Conservation (phyloP, 2,113 vertebrate species). For the Tetrax tetrax region DNA sequence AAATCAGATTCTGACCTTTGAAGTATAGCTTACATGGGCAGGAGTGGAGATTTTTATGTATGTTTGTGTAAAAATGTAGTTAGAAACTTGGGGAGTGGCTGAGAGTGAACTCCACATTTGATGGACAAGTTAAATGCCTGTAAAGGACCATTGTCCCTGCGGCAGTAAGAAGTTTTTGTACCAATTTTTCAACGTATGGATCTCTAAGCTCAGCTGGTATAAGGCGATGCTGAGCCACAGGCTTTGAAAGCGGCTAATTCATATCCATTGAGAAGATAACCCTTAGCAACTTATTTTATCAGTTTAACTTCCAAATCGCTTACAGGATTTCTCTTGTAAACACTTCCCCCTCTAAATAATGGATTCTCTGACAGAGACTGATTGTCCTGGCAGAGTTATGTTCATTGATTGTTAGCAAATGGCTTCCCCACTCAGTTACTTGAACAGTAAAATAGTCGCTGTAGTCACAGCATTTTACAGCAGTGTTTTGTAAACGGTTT, state of each 20-base stretch:
- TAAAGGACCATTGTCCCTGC: not conserved
- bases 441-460: not conserved
- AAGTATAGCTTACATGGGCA: not conserved
- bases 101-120: not conserved
- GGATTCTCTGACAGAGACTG: not conserved
- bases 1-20: not conserved
- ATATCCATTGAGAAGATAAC: not conserved
- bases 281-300: not conserved
- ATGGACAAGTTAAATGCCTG: not conserved
- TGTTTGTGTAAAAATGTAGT: not conserved
- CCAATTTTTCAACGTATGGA: not conserved
- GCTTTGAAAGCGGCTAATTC: not conserved
- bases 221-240: fast-evolving
- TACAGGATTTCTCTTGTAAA: not conserved
- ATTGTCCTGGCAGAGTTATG: not conserved
- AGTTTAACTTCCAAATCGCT: not conserved
- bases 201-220: not conserved
- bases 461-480: not conserved
- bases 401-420: not conserved
- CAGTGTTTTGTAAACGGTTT: not conserved
- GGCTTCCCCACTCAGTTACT: not conserved
- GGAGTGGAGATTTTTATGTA: not conserved
- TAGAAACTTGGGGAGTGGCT: not conserved
- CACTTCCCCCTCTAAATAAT: not conserved
- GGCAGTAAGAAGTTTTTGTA: not conserved